These are phyloP conservation scores for Recurvirostra avosetta DNA, from an alignment of 2,113 vertebrate genomes.

Conservation along the genomic window DNA sequence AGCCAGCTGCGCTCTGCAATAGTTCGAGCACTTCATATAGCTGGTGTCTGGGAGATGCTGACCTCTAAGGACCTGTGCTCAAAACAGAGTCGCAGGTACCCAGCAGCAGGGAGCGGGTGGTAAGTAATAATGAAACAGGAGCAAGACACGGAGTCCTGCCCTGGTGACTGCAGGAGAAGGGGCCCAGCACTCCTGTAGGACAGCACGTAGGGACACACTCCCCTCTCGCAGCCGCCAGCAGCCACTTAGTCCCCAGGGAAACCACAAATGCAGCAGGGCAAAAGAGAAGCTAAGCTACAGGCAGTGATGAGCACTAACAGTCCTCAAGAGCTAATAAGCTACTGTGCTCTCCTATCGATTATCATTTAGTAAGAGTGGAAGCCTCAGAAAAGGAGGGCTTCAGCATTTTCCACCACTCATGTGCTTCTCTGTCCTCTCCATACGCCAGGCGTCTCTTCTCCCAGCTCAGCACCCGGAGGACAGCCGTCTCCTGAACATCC, in stretches of 20 bases:
- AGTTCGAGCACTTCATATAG: background rate
- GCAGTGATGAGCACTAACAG: background rate
- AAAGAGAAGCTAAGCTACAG: background rate
- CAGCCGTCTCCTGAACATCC: background rate
- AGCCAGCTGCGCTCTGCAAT: background rate
- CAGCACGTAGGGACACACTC: too few species aligned
- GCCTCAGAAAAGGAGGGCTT: background rate
- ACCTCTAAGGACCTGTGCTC: too few species aligned
- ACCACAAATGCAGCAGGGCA: background rate
- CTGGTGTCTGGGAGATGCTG: background rate
- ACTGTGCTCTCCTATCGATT: too few species aligned
- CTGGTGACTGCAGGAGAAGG: background rate
- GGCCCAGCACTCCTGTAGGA: background rate
- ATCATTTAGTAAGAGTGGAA: background rate
- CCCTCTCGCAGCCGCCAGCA: rapidly evolving
- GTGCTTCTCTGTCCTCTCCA: background rate
- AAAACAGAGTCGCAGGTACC: too few species aligned
- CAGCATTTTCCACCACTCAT: background rate
- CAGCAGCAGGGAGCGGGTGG: rapidly evolving
- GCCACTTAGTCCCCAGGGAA: background rate
- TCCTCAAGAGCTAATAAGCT: background rate
- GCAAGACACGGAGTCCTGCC: background rate
- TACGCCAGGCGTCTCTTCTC: background rate
- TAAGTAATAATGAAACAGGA: background rate
- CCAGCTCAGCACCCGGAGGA: background rate